phyloP scores from a whole-genome alignment of 2,113 vertebrate species.

The Tonatia bakeri region DNA sequence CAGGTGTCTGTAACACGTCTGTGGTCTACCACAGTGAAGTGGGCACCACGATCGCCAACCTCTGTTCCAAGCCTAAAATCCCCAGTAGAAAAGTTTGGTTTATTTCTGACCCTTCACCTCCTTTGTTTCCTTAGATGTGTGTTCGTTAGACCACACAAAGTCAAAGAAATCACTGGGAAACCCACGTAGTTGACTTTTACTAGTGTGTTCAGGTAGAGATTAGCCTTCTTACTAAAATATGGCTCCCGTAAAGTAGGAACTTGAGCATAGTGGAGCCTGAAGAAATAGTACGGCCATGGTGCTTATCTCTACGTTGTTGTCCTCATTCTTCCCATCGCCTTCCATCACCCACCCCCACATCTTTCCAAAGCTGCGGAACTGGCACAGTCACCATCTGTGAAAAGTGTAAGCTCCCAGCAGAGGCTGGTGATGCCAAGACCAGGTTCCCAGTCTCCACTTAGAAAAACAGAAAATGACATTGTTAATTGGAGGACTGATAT shows the following conservation, averaged over 20 bases:
- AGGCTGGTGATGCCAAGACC: slow-evolving; percentile 7
- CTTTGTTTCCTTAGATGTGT: not conserved
- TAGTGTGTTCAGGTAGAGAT: not conserved
- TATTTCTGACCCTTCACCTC: not conserved
- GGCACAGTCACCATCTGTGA: not conserved
- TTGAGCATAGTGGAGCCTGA: not conserved
- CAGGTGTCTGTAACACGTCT: not conserved
- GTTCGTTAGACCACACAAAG: not conserved
- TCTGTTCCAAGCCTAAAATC: not conserved
- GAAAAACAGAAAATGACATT: slow-evolving; percentile 67
- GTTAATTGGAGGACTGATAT: slow-evolving; percentile 59
- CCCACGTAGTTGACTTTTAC: not conserved
- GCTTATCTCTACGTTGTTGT: not conserved
- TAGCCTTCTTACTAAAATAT: not conserved
- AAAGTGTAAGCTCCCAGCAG: slow-evolving; percentile 28
- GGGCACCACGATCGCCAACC: not conserved
- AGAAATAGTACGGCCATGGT: not conserved
- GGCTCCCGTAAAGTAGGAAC: not conserved
- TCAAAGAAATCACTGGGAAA: not conserved
- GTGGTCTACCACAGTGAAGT: not conserved
- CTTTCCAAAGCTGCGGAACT: not conserved
- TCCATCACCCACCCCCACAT: not conserved
- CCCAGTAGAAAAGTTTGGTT: not conserved
- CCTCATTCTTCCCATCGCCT: not conserved
- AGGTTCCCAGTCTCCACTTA: slow-evolving; percentile 33